Evolutionary conservation across 1,140 invertebrate species (phyloP).

Genomic region (Propsilocerus akamusi): DNA sequence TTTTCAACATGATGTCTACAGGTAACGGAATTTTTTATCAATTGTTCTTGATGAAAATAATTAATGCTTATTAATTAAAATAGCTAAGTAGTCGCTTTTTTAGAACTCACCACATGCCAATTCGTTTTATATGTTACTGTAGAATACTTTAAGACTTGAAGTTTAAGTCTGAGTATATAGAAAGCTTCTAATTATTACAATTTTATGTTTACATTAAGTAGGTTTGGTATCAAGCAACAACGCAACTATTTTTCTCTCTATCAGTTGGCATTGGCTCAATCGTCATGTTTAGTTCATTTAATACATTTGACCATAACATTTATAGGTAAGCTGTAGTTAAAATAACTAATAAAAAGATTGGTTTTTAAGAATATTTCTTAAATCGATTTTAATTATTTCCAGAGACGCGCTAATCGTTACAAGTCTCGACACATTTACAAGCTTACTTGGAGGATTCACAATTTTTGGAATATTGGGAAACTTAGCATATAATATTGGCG

Average conservation of each 20-base stretch:
- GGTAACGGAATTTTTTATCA: conserved; percentile 27
- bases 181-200: background rate
- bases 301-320: conserved; percentile 62
- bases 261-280: conserved; percentile 60
- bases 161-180: background rate
- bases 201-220: conserved; percentile 11
- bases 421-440: conserved; percentile 51
- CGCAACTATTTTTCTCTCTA: conserved; percentile 61
- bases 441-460: conserved; percentile 58
- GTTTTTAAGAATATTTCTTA: conserved; percentile 38
- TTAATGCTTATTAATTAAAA: conserved; percentile 1
- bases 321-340: conserved; percentile 53
- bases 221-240: conserved; percentile 60
- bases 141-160: no score
- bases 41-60: background rate
- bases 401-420: conserved; percentile 50
- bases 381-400: conserved; percentile 25
- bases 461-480: conserved; percentile 65
- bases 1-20: conserved; percentile 43
- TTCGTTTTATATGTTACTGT: conserved; percentile 4
- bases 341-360: conserved; percentile 39
- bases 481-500: conserved; percentile 34
- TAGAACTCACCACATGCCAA: background rate
- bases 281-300: conserved; percentile 68
- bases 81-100: background rate